phyloP scores from a whole-genome alignment of 2,888 invertebrate genomes.

The Temnothorax ravouxi region DNA sequence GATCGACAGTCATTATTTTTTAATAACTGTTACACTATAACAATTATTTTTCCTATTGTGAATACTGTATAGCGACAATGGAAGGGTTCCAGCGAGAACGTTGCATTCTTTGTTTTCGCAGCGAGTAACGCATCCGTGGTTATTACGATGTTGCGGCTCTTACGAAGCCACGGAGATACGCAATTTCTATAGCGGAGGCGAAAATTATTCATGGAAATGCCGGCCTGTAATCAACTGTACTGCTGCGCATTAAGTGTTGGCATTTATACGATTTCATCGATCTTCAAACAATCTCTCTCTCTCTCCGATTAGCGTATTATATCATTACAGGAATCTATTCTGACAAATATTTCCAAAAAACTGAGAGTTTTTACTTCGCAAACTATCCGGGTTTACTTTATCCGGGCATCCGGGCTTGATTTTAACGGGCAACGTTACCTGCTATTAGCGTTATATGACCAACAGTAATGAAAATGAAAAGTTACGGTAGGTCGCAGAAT shows the following conservation, averaged over 20 bases:
- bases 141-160: constrained; percentile 30
- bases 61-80: neutral
- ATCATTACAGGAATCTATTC: neutral
- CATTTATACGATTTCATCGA: constrained; percentile 12
- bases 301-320: neutral
- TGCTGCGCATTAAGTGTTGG: neutral
- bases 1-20: neutral
- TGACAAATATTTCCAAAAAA: neutral
- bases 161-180: constrained; percentile 28
- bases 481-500: neutral
- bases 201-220: constrained; percentile 41
- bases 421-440: neutral
- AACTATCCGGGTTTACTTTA: neutral
- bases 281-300: neutral
- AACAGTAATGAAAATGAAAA: neutral
- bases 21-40: neutral
- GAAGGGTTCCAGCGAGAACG: neutral
- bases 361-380: neutral
- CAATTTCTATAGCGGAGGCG: constrained; percentile 36
- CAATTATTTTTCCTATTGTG: neutral
- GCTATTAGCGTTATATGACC: neutral
- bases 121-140: constrained; percentile 24
- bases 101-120: constrained; percentile 24
- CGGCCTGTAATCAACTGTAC: constrained; percentile 26
- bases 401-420: neutral